phyloP scores from a whole-genome alignment of 2,797 vertebrate species.

The Sebastes steindachneri region DNA sequence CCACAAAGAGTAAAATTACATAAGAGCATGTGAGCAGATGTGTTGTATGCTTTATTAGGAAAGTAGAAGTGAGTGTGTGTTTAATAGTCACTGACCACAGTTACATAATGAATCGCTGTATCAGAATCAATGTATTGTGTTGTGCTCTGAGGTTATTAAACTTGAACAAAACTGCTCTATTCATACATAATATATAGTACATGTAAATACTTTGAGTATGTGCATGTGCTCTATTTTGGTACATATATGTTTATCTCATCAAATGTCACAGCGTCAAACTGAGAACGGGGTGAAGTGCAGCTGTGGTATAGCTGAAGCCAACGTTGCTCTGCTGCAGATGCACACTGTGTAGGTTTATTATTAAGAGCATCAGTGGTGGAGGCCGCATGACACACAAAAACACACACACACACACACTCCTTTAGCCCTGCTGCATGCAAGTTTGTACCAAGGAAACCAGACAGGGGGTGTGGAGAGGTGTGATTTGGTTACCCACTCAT shows the following conservation, averaged over 20 bases:
- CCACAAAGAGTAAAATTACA: background rate
- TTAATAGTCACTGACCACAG: background rate
- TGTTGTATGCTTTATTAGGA: background rate
- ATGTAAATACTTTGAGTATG: background rate
- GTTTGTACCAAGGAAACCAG: background rate
- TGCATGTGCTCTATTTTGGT: background rate
- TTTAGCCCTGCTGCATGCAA: background rate
- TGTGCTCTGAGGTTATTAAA: background rate
- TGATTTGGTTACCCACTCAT: background rate
- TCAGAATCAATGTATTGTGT: background rate
- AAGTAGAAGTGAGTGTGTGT: background rate
- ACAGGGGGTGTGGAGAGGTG: background rate
- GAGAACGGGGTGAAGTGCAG: background rate
- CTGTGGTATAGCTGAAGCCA: constrained; percentile 6
- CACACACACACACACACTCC: background rate
- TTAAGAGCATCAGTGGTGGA: constrained; percentile 38
- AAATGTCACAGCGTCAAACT: background rate
- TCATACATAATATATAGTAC: background rate
- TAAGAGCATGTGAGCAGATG: background rate
- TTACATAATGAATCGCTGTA: background rate
- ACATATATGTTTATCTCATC: background rate
- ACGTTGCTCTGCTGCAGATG: constrained; percentile 59
- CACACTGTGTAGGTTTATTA: constrained; percentile 36
- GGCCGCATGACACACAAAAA: background rate
- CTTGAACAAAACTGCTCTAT: too few relatives aligned